Evolutionary conservation across 2,888 invertebrate species (phyloP).

Genomic region (Sympetrum striolatum): DNA sequence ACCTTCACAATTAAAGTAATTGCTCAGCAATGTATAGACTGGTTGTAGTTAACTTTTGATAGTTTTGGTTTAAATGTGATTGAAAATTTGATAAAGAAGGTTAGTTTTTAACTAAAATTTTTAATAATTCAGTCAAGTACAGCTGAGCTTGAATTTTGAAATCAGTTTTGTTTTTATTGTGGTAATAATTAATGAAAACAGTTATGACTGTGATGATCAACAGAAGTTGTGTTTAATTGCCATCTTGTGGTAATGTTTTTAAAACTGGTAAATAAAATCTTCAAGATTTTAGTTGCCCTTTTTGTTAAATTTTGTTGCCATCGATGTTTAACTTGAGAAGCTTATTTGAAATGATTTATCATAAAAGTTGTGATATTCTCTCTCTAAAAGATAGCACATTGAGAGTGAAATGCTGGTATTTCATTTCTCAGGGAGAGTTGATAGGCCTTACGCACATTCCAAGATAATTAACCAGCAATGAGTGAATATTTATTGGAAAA

Average conservation of each 20-base stretch:
- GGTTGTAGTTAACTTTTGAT: conserved; percentile 15
- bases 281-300: not conserved
- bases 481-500: not conserved
- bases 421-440: conserved; percentile 30
- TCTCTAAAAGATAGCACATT: conserved; percentile 28
- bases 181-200: not conserved
- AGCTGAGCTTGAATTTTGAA: conserved; percentile 8
- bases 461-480: conserved; percentile 17
- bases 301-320: not conserved
- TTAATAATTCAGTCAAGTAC: not conserved
- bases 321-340: not conserved
- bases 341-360: conserved; percentile 3
- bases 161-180: not conserved
- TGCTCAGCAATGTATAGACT: conserved; percentile 32
- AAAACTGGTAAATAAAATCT: not conserved
- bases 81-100: not conserved
- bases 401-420: conserved; percentile 18
- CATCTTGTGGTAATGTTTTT: conserved; percentile 1
- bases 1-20: not conserved
- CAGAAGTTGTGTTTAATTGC: not conserved
- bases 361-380: conserved; percentile 38
- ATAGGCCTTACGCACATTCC: conserved; percentile 43
- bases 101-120: not conserved
- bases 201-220: conserved; percentile 29
- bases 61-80: conserved; percentile 6